A percentile compares a stretch with the other conserved stretches of the same genome.
These are phyloP conservation scores for Junco hyemalis DNA, from an alignment of 2,113 vertebrate species.

Conservation along the genomic window DNA sequence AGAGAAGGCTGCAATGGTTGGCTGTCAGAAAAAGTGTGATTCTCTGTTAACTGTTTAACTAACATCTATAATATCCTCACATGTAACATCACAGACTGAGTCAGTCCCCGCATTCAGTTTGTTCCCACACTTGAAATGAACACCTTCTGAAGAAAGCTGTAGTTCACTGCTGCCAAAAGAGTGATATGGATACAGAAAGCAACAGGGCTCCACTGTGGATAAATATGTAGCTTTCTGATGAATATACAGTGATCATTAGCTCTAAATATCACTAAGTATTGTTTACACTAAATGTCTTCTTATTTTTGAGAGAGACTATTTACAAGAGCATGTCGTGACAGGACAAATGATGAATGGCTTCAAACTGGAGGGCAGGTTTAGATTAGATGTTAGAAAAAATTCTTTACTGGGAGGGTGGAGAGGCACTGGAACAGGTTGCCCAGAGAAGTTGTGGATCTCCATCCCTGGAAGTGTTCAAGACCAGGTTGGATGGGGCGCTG, in stretches of 20 bases:
- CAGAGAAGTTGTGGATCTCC: not conserved
- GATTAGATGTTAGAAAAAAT: not conserved
- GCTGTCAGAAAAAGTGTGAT: not conserved
- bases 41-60: not conserved
- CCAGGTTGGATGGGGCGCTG: not conserved
- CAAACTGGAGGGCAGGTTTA: not conserved
- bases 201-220: not conserved
- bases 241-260: not conserved
- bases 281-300: not conserved
- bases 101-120: not conserved
- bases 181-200: not conserved
- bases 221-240: not conserved
- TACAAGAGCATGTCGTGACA: not conserved
- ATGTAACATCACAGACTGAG: not conserved
- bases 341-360: not conserved
- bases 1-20: not conserved
- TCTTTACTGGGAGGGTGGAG: not conserved
- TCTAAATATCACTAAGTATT: not conserved
- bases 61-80: not conserved
- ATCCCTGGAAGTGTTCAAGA: not conserved
- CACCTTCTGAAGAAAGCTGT: not conserved
- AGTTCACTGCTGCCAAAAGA: not conserved
- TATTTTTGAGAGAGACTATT: not conserved
- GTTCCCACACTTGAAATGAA: not conserved
- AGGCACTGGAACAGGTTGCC: not conserved